A percentile compares a stretch with the other conserved stretches of the same genome.
Evolutionary conservation across 2,113 vertebrate species (phyloP).

Genomic region (Ophthalmolycus amberensis): DNA sequence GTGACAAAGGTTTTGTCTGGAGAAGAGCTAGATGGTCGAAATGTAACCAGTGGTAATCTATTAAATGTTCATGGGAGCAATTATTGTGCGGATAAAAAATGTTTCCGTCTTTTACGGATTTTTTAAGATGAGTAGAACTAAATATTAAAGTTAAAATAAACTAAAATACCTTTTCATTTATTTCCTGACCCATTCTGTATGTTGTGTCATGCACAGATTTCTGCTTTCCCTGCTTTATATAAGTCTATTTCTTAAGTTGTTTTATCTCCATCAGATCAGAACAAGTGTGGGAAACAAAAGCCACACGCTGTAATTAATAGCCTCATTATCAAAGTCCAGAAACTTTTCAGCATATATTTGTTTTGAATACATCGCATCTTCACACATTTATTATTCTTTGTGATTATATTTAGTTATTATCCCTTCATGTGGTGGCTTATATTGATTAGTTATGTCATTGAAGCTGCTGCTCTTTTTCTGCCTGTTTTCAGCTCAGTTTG

Average conservation of each 20-base stretch:
- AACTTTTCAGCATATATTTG: not conserved
- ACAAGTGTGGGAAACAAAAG: not conserved
- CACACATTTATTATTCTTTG: not conserved
- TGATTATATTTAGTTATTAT: not conserved
- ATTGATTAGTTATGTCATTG: not conserved
- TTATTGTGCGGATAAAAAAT: not conserved
- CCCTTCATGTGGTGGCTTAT: no score
- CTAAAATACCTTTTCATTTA: not conserved
- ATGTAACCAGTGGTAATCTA: not conserved
- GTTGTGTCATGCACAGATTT: not conserved
- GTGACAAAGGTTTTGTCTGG: not conserved
- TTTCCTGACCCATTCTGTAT: not conserved
- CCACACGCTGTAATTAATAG: not conserved
- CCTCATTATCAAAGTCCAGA: not conserved
- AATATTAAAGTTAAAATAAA: not conserved
- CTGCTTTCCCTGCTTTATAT: not conserved
- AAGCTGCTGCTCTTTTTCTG: not conserved
- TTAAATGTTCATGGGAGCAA: not conserved
- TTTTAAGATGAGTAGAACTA: not conserved
- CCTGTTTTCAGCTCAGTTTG: not conserved
- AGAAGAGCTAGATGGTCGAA: not conserved
- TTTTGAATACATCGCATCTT: not conserved
- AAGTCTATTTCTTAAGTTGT: not conserved
- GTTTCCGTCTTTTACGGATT: not conserved
- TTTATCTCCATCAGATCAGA: not conserved